Conservation (phyloP, 2,888 invertebrate genomes). For the Augochlorella aurata region DNA sequence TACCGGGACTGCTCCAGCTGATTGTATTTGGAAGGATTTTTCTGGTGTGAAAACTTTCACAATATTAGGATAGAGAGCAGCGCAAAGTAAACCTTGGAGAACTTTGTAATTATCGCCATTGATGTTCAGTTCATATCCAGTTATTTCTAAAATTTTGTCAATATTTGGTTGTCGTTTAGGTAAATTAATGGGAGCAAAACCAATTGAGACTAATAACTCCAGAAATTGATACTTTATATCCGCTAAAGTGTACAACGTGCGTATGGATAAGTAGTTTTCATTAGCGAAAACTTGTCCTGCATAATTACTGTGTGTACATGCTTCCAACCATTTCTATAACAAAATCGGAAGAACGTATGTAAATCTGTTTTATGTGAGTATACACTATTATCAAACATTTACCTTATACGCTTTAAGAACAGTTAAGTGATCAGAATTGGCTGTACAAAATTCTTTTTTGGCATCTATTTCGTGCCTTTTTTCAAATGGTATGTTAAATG, state of each 20-base stretch:
- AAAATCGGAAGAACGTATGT: constrained; percentile 31
- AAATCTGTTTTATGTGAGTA: background rate
- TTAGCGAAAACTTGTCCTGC: constrained; percentile 91
- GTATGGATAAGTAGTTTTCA: constrained; percentile 91
- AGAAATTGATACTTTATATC: constrained; percentile 93
- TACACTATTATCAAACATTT: constrained; percentile 48
- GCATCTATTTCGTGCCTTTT: constrained; percentile 88
- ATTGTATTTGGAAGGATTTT: constrained; percentile 89
- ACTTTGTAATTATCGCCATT: constrained; percentile 90
- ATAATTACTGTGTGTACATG: constrained; percentile 85
- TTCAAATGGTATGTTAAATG: constrained; percentile 89
- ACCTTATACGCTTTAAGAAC: constrained; percentile 93
- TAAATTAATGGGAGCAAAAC: constrained; percentile 89
- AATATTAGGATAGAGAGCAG: constrained; percentile 96
- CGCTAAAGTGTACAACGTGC: constrained; percentile 91
- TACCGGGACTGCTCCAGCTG: constrained; percentile 89
- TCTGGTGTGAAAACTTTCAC: constrained; percentile 92
- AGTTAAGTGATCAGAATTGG: constrained; percentile 94
- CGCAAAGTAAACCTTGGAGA: constrained; percentile 93
- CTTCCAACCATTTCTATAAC: constrained; percentile 90
- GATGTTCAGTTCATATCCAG: constrained; percentile 87
- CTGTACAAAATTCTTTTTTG: constrained; percentile 89
- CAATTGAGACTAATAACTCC: constrained; percentile 89
- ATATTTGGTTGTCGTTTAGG: constrained; percentile 83
- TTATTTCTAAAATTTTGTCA: constrained; percentile 87